Conservation (phyloP, 2,888 invertebrate species). For the Escarpia spicata region DNA sequence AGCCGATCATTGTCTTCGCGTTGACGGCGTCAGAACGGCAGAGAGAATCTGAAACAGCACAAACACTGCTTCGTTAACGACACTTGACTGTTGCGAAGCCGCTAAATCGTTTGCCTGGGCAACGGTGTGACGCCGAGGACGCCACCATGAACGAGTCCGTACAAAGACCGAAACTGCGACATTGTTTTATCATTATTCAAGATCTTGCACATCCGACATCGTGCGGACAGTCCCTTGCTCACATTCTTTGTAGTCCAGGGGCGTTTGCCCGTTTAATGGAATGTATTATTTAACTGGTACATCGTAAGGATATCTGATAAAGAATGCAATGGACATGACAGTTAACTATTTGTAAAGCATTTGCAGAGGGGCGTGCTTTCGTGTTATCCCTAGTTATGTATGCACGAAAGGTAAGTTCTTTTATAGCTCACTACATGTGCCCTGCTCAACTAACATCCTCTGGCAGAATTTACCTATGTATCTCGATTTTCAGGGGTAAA, state of each 20-base stretch:
- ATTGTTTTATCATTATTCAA: not conserved
- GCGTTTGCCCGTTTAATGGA: not conserved
- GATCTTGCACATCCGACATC: not conserved
- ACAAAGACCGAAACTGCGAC: not conserved
- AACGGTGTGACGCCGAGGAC: not conserved
- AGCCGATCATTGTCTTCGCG: not conserved
- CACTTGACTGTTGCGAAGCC: not conserved
- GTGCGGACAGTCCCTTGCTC: not conserved
- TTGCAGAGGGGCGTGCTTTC: too few species aligned
- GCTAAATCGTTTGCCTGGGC: not conserved
- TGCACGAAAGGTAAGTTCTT: too few species aligned
- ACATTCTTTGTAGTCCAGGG: not conserved
- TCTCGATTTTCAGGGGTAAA: too few species aligned
- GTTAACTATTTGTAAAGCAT: too few species aligned
- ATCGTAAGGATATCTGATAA: not conserved
- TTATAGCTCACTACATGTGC: too few species aligned
- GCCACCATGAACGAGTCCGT: not conserved
- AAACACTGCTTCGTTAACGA: not conserved
- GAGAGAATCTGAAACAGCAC: not conserved
- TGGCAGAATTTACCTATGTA: too few species aligned
- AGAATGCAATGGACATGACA: too few species aligned
- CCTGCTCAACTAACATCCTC: too few species aligned
- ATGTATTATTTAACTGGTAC: not conserved
- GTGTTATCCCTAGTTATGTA: too few species aligned
- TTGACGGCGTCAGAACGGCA: not conserved